Evolutionary conservation across 2,797 vertebrate genomes (phyloP).

Genomic region (Cetoscarus ocellatus): DNA sequence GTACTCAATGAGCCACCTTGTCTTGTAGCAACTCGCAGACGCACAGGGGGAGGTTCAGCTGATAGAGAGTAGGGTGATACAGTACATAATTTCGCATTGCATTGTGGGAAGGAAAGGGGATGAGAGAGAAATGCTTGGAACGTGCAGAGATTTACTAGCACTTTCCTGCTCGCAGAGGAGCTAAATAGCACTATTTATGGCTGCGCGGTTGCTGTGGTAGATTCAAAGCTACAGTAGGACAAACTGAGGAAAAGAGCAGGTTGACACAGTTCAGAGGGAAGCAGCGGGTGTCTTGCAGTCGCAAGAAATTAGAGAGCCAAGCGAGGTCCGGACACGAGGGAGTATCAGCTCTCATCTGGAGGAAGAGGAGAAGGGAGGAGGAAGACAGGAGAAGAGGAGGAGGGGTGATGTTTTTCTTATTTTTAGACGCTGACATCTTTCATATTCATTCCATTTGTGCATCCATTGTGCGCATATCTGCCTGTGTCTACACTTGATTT

Average conservation of each 20-base stretch:
- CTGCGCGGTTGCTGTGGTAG: slow-evolving; percentile 44
- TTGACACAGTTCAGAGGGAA: slow-evolving; percentile 48
- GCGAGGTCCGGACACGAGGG: slow-evolving; percentile 60
- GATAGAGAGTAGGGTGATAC: slow-evolving; percentile 51
- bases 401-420: slow-evolving; percentile 56
- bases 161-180: slow-evolving; percentile 64
- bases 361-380: slow-evolving; percentile 55
- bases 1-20: slow-evolving; percentile 45
- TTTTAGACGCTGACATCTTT: slow-evolving; percentile 42
- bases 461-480: slow-evolving; percentile 18
- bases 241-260: slow-evolving; percentile 47
- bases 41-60: slow-evolving; percentile 22
- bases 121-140: slow-evolving; percentile 65
- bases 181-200: slow-evolving; percentile 67
- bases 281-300: slow-evolving; percentile 46
- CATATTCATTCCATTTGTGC: slow-evolving; percentile 33
- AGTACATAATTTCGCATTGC: slow-evolving; percentile 69
- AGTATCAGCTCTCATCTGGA: slow-evolving; percentile 68
- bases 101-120: slow-evolving; percentile 73
- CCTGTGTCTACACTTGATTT: slow-evolving; percentile 25
- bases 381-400: slow-evolving; percentile 41
- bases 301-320: slow-evolving; percentile 61
- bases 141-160: slow-evolving; percentile 75
- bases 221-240: slow-evolving; percentile 59
- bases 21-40: slow-evolving; percentile 37